Evolutionary conservation across 2,797 vertebrate genomes (phyloP).

Genomic region (Sparidentex hasta): DNA sequence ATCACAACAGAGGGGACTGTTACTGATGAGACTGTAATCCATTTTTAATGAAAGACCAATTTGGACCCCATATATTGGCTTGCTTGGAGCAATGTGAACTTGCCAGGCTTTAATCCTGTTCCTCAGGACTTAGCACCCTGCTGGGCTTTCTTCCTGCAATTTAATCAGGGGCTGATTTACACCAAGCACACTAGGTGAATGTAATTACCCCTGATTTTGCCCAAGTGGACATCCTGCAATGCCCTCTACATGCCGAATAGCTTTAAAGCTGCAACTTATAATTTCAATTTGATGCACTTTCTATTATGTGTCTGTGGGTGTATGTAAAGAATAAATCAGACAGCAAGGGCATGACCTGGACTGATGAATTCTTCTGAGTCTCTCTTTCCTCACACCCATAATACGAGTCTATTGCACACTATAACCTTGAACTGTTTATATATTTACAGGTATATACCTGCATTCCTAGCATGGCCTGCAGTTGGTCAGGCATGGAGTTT

Average conservation of each 20-base stretch:
- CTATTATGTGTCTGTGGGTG: neutral
- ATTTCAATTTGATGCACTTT: conserved; percentile 14
- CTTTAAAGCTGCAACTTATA: conserved; percentile 27
- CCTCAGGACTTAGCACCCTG: conserved; percentile 19
- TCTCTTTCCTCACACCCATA: neutral
- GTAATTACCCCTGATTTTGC: conserved; percentile 42
- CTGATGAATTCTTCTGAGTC: neutral
- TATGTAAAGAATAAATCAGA: neutral
- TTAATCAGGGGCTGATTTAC: conserved; percentile 42
- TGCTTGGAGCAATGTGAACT: conserved; percentile 33
- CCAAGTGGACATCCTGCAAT: conserved; percentile 20
- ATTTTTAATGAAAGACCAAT: conserved; percentile 52
- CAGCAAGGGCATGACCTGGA: neutral
- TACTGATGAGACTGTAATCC: neutral
- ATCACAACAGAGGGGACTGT: conserved; percentile 15
- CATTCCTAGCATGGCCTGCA: conserved; percentile 18
- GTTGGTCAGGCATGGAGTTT: conserved; percentile 27
- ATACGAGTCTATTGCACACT: neutral
- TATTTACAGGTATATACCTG: neutral
- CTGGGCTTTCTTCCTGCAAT: conserved; percentile 39
- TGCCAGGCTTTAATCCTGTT: conserved; percentile 37
- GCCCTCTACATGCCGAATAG: conserved; percentile 16
- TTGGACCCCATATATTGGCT: conserved; percentile 28
- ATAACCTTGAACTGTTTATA: conserved; percentile 18
- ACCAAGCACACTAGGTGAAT: conserved; percentile 39